These are phyloP conservation scores for Epistrophella euchroma DNA, from an alignment of 2,888 invertebrate genomes.

Conservation along the genomic window DNA sequence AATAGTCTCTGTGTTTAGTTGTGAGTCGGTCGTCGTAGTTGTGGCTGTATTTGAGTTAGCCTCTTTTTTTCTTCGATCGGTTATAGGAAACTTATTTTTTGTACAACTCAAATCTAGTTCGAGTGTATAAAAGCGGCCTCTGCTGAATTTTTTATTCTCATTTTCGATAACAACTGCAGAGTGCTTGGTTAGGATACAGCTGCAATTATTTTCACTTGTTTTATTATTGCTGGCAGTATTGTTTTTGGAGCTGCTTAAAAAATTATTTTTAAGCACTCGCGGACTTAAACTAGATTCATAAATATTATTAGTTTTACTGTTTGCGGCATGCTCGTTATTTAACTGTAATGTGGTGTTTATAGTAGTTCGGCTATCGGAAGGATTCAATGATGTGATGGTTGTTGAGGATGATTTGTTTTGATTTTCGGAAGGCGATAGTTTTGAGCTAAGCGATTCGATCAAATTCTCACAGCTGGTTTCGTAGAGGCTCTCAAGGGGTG, in stretches of 20 bases:
- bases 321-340: conserved; percentile 27
- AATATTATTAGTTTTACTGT: conserved; percentile 56
- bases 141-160: conserved; percentile 80
- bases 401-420: conserved; percentile 67
- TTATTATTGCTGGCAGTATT: conserved; percentile 58
- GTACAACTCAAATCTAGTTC: conserved; percentile 85
- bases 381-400: conserved; percentile 39
- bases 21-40: conserved; percentile 25
- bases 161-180: conserved; percentile 78
- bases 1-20: conserved; percentile 1
- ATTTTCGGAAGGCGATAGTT: conserved; percentile 51
- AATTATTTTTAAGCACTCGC: conserved; percentile 45
- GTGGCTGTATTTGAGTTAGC: conserved; percentile 42
- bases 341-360: conserved; percentile 43
- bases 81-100: conserved; percentile 86
- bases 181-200: conserved; percentile 41
- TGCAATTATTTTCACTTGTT: conserved; percentile 51
- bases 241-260: conserved; percentile 53
- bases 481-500: conserved; percentile 84
- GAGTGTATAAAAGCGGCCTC: conserved; percentile 83
- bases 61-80: conserved; percentile 80
- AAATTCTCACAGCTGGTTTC: conserved; percentile 85
- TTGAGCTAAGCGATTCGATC: conserved; percentile 76
- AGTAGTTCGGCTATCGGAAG: conserved; percentile 42
- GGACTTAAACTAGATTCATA: conserved; percentile 50